Evolutionary conservation across 2,888 invertebrate genomes (phyloP), one percentile per base, ranked within the genome.

Genomic region (Spisula subtruncata): DNA sequence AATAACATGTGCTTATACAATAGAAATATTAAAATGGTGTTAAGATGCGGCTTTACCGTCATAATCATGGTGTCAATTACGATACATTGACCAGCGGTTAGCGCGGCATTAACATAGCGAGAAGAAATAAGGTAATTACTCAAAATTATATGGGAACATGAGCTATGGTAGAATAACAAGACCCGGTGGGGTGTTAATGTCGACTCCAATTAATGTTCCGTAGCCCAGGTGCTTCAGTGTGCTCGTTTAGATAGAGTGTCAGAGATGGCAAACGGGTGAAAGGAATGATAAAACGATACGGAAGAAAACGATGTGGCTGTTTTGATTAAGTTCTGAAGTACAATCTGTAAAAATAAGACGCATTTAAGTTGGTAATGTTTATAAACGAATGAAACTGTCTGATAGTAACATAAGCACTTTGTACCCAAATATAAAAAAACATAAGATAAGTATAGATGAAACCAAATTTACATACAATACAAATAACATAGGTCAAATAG

Each of bases 131-230:
- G 66, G 85, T 81, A 83, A 86, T 86, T 81, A 79, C 60, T 41
- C 25, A 54, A 83, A 66, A 87, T 91, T 91, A 87, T 85, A 87
- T 41, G 51, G 91, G 85, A 91, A 89, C 89, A 81, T 81, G 89
- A 91, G 91, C 54, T 83, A 91, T 80, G 87, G 89, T 46, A 46
- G 87, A 48, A 85, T 91, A 89, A 89, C 84, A 85, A 89, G 81
- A 66, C 82, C 80, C 89, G 86, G 91, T 86, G 83, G 89, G 91
- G 84, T 81, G 83, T 86, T 79, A 82, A 85, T 85, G 91, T 89
- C 91, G 85, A 83, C 20, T 51, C 80, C 89, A 91, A 91, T 91
- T 91, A 91, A 89, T 82, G 87, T 89, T 91, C 56, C 83, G 85
- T 46, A 71, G 89, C 83, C 89, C 91, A 91, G 91, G 89, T 89